Evolutionary conservation across 1,140 invertebrate species (phyloP), one percentile per base, ranked within the genome.

Genomic region (Andricus grossulariae): DNA sequence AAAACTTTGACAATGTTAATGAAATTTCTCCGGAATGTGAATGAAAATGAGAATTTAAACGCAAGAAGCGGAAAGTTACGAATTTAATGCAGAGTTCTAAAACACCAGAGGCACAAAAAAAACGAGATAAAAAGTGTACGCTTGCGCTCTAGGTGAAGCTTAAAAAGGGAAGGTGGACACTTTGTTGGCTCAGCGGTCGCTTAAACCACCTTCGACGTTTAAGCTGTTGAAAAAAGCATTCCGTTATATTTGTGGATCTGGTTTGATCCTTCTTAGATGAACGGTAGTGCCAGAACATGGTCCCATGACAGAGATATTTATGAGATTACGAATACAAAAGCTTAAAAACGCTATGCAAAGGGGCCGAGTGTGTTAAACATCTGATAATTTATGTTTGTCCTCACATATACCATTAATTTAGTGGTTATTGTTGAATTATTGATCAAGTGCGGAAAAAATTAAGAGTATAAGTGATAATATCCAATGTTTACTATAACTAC

Each of bases 211-310:
- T 15, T 66, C 25, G 25, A 66, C 21, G 1, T 66, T 32, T 66
- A 32, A 32, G 15, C 16, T 12, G 21, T 32, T 32, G 25, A 32
- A 32, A 66, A 66, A 32, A 66, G 21, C 13, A 66, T 15, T 2
- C 15, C 21, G 16, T 66, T 32, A 66, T 66, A 66, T 16, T 54
- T 54, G 18, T 54, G 52, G 16, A 54, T 16, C 52, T 15, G 57
- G 11, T 32, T 66, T 32, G 57, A 66, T 66, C 32, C 16, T 66
- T 66, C 16, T 66, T 32, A 66, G 57, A 66, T 66, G 4, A n/a
- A 66, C 15, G 57, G 6, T 32, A 66, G 57, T 66, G 57, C 25
- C 25, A 45, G 39, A 45, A 45, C 39, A 11, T 45, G 39, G 6
- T 45, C 10, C 39, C 39, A 25, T 32, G 21, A 32, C 25, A 32